Evolutionary conservation across 1,140 invertebrate species (phyloP).

Genomic region (Thaumatotibia leucotreta): DNA sequence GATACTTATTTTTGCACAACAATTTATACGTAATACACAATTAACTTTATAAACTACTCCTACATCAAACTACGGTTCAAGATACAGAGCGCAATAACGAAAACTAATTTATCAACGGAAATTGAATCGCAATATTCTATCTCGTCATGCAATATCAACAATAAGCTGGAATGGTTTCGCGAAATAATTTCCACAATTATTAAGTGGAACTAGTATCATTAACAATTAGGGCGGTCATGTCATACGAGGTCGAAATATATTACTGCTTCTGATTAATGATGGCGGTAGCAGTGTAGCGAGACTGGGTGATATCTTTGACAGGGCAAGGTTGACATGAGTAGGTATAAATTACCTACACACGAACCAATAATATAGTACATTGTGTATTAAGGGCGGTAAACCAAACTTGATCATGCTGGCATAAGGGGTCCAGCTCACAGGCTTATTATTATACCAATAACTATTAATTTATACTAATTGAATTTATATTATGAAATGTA

Average conservation of each 20-base stretch:
- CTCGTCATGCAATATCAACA: not conserved
- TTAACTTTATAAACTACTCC: too few relatives aligned
- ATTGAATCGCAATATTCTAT: not conserved
- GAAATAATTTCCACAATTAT: not conserved
- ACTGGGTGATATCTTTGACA: not conserved
- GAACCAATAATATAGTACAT: not conserved
- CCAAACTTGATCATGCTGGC: too few relatives aligned
- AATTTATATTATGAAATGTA: too few relatives aligned
- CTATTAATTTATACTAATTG: too few relatives aligned
- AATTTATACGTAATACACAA: too few relatives aligned
- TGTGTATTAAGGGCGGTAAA: too few relatives aligned
- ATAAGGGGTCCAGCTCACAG: too few relatives aligned
- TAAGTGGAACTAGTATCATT: constrained; percentile 5
- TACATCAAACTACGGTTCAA: too few relatives aligned
- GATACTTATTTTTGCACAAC: too few relatives aligned
- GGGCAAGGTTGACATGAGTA: not conserved
- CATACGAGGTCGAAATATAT: not conserved
- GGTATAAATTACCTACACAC: not conserved
- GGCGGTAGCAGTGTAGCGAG: not conserved
- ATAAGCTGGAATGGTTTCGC: not conserved
- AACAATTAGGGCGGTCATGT: constrained; percentile 8
- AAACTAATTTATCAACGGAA: not conserved
- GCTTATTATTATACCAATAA: too few relatives aligned
- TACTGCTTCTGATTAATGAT: constrained; percentile 7
- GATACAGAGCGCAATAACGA: not conserved